phyloP scores from a whole-genome alignment of 2,113 vertebrate species.

The Xiphorhynchus elegans region DNA sequence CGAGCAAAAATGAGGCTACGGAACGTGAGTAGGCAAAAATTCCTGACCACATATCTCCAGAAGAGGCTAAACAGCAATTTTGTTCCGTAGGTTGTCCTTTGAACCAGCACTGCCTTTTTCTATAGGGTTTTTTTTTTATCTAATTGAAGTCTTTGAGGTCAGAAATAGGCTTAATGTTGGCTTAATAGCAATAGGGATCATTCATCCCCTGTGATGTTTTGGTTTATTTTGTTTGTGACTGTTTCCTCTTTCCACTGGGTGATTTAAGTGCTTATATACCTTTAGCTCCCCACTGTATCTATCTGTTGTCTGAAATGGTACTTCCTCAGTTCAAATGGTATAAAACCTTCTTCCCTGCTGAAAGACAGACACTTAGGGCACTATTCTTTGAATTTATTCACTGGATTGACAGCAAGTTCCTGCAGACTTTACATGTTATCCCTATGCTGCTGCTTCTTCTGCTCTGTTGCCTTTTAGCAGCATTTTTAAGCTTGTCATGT shows the following conservation, averaged over 20 bases:
- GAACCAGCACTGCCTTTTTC: not conserved
- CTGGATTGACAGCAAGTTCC: not conserved
- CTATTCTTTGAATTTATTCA: not conserved
- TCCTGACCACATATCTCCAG: not conserved
- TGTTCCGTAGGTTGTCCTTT: not conserved
- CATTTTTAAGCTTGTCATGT: not conserved
- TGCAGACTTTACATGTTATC: not conserved
- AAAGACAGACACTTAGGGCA: not conserved
- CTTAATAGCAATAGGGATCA: not conserved
- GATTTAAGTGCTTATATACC: not conserved
- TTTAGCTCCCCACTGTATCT: not conserved
- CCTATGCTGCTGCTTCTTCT: not conserved
- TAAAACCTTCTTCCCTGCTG: not conserved
- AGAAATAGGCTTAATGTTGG: not conserved
- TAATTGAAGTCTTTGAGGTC: not conserved
- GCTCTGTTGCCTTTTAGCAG: not conserved
- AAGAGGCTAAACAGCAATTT: not conserved
- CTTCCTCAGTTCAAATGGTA: not conserved
- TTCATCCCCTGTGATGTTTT: not conserved
- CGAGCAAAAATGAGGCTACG: not conserved
- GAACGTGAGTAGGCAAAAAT: conserved; percentile 10
- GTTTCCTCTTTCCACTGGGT: not conserved
- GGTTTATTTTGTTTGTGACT: not conserved
- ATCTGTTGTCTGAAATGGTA: not conserved
- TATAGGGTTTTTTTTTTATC: not conserved